These are phyloP conservation scores for Silurus meridionalis DNA, from an alignment of 2,113 vertebrate species.

Conservation along the genomic window DNA sequence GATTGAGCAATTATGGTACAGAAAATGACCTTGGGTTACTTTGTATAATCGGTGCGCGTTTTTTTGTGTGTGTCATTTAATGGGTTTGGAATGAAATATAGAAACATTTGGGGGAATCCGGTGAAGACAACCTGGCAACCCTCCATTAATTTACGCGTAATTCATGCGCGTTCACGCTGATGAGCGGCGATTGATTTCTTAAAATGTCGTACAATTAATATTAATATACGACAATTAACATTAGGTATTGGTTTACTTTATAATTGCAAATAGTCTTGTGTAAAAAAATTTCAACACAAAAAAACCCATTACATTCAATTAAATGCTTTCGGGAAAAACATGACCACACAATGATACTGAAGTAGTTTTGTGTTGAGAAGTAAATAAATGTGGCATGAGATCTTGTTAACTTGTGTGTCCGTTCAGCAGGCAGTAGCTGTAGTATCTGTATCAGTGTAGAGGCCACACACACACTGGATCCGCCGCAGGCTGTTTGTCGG, in stretches of 20 bases:
- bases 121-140: background rate
- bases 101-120: background rate
- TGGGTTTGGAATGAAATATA: background rate
- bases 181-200: background rate
- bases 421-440: slow-evolving; percentile 19
- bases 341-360: background rate
- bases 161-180: background rate
- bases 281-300: background rate
- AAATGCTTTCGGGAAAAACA: background rate
- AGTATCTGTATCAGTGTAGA: slow-evolving; percentile 72
- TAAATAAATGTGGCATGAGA: background rate
- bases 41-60: background rate
- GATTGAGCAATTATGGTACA: background rate
- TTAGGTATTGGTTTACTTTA: background rate
- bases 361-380: background rate
- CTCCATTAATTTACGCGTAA: background rate
- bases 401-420: background rate
- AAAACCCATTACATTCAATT: background rate
- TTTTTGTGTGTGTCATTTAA: no score
- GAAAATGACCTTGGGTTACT: background rate
- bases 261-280: no score
- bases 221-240: background rate
- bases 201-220: background rate
- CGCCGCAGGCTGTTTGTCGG: slow-evolving; percentile 85
- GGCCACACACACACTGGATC: slow-evolving; percentile 80